These are phyloP conservation scores for Oppia nitens DNA, from an alignment of 1,140 invertebrate species.

Conservation along the genomic window DNA sequence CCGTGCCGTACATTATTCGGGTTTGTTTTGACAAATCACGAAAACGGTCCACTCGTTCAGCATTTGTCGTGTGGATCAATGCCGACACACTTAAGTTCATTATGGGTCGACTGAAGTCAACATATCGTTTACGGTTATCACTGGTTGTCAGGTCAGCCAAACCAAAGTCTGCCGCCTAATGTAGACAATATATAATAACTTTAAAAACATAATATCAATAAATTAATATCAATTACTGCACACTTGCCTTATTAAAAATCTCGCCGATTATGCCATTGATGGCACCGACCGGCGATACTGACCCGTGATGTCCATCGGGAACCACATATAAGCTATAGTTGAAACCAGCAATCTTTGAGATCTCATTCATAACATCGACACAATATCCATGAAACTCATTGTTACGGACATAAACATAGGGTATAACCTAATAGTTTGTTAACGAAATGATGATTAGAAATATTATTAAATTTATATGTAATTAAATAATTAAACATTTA, in stretches of 20 bases:
- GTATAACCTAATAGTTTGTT: background rate
- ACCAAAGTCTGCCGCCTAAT: slow-evolving; percentile 37
- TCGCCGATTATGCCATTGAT: slow-evolving; percentile 16
- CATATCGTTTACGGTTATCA: slow-evolving; percentile 31
- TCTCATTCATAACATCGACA: slow-evolving; percentile 1
- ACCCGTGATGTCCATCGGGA: slow-evolving; percentile 13
- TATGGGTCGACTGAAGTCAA: slow-evolving; percentile 38
- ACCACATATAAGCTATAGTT: slow-evolving; percentile 38
- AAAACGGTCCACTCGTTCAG: background rate
- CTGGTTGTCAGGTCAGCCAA: slow-evolving; percentile 37
- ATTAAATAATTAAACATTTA: background rate
- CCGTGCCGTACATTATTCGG: background rate
- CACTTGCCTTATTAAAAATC: slow-evolving; percentile 11
- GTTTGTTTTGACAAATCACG: background rate
- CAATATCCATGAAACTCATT: slow-evolving; percentile 1
- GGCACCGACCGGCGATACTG: background rate
- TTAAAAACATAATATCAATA: no score
- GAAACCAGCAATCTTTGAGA: slow-evolving; percentile 4
- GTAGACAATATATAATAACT: slow-evolving; percentile 8
- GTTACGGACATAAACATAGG: background rate
- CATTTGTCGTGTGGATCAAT: background rate
- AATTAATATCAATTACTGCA: background rate
- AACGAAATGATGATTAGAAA: no score
- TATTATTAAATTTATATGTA: no score
- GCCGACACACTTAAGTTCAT: slow-evolving; percentile 41